These are phyloP conservation scores for Adelges cooleyi DNA, from an alignment of 1,140 invertebrate genomes.

Conservation along the genomic window DNA sequence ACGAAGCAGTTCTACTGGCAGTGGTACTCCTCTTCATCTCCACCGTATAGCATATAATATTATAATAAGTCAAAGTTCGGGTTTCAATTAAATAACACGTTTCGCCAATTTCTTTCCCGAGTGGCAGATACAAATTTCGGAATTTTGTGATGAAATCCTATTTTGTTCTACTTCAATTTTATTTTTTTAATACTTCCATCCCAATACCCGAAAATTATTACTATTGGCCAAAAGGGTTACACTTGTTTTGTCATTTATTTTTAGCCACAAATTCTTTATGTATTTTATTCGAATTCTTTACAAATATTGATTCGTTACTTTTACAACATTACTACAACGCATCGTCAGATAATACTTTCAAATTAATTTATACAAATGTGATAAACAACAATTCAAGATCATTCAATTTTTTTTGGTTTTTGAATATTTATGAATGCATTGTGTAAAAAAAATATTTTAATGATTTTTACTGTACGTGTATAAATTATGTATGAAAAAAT, in stretches of 20 bases:
- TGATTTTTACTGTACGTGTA: constrained; percentile 1
- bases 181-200: constrained; percentile 18
- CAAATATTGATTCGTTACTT: neutral
- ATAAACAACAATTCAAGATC: too few species aligned
- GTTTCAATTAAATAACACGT: too few species aligned
- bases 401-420: too few species aligned
- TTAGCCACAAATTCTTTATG: neutral
- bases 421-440: too few species aligned
- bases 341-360: constrained; percentile 5
- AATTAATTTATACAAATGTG: constrained; percentile 22
- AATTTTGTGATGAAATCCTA: too few species aligned
- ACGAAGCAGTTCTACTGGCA: too few species aligned
- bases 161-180: neutral
- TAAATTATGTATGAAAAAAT: constrained; percentile 3
- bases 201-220: neutral
- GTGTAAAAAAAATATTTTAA: constrained; percentile 12
- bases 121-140: too few species aligned
- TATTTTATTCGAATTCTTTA: neutral
- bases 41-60: too few species aligned
- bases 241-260: neutral
- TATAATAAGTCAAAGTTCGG: too few species aligned
- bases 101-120: too few species aligned
- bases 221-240: constrained; percentile 20
- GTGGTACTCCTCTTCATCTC: too few species aligned
- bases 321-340: neutral